These are phyloP conservation scores for Sylvietta virens DNA, from an alignment of 2,113 vertebrate species.

Conservation along the genomic window DNA sequence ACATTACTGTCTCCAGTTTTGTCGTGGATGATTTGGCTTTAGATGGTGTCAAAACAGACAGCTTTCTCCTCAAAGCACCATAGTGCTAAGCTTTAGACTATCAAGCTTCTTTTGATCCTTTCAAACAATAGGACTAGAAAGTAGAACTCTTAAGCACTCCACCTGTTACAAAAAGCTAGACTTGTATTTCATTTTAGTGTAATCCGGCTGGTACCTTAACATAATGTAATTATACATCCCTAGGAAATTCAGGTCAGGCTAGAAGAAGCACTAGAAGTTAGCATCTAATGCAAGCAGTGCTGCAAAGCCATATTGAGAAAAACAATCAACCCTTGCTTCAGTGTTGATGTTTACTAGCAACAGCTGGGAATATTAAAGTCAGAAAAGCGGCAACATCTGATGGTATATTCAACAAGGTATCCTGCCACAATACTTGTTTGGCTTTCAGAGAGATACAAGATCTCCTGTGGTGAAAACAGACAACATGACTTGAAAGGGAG, in stretches of 20 bases:
- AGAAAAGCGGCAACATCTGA: background rate
- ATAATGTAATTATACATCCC: conserved; percentile 4
- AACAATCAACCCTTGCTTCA: background rate
- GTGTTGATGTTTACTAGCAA: background rate
- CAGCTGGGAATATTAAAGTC: background rate
- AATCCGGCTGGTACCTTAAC: background rate
- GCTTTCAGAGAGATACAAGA: background rate
- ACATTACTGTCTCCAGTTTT: background rate
- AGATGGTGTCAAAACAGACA: background rate
- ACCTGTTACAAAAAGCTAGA: conserved; percentile 23
- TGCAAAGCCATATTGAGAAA: background rate
- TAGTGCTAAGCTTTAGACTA: background rate
- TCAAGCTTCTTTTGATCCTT: background rate
- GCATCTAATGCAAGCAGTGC: background rate
- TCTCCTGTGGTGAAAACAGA: background rate
- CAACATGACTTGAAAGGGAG: background rate
- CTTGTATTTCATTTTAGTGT: conserved; percentile 4
- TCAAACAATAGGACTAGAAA: background rate
- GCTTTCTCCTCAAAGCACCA: background rate
- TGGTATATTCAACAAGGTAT: background rate
- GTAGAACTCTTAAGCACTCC: conserved; percentile 5
- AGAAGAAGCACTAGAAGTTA: background rate
- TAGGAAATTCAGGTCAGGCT: conserved; percentile 1
- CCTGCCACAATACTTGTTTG: background rate
- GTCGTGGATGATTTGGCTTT: background rate